Percentiles rank a stretch among this genome's conserved stretches.
phyloP scores from a whole-genome alignment of 2,888 invertebrate genomes.

The Graphium colonna region DNA sequence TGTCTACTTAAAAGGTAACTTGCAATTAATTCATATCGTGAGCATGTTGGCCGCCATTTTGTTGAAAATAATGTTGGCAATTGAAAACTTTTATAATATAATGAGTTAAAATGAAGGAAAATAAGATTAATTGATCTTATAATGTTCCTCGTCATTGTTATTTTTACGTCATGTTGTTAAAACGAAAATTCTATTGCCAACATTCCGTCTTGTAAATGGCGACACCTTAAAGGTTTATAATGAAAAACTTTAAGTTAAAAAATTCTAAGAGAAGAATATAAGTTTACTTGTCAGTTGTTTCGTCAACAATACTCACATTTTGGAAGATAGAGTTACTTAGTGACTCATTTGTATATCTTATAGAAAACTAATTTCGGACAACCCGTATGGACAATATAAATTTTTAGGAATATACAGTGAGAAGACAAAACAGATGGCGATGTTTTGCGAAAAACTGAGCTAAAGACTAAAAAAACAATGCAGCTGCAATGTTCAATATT shows the following conservation, averaged over 20 bases:
- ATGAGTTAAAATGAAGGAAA: too few relatives aligned
- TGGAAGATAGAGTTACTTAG: conserved; percentile 36
- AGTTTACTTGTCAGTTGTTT: neutral
- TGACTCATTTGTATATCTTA: conserved; percentile 45
- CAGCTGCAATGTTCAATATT: too few relatives aligned
- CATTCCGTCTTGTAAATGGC: conserved; percentile 3
- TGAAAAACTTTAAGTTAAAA: neutral
- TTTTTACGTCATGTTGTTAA: neutral
- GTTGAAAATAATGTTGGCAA: too few relatives aligned
- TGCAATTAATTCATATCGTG: conserved; percentile 8
- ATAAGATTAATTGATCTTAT: neutral
- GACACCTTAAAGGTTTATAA: neutral
- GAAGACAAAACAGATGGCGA: conserved; percentile 44
- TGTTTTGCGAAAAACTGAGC: conserved; percentile 37
- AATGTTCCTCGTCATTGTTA: too few relatives aligned
- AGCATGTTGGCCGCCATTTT: conserved; percentile 10
- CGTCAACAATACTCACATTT: conserved; percentile 6
- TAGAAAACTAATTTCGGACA: conserved; percentile 41
- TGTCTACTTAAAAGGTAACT: conserved; percentile 8
- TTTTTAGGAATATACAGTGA: conserved; percentile 42
- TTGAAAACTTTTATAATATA: too few relatives aligned
- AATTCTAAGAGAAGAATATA: conserved; percentile 1
- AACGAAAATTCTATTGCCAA: too few relatives aligned
- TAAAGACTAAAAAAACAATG: too few relatives aligned
- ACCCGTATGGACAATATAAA: conserved; percentile 45